phyloP scores from a whole-genome alignment of 2,888 invertebrate species.

The Copidosoma aretas region DNA sequence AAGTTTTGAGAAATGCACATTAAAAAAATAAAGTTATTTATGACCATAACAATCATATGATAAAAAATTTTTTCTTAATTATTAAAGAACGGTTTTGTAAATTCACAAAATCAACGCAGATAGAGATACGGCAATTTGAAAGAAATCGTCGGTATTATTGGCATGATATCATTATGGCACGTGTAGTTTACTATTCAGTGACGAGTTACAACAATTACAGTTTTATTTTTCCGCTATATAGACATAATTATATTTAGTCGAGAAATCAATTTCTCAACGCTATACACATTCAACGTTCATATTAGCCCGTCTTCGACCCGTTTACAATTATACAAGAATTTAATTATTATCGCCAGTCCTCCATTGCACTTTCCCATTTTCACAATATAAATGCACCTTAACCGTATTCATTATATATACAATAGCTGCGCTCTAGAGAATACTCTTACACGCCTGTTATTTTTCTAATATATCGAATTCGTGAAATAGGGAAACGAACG shows the following conservation, averaged over 20 bases:
- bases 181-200: slow-evolving; percentile 56
- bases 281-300: slow-evolving; percentile 31
- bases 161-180: slow-evolving; percentile 63
- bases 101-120: slow-evolving; percentile 30
- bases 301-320: slow-evolving; percentile 31
- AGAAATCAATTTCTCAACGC: slow-evolving; percentile 41
- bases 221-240: slow-evolving; percentile 49
- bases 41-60: slow-evolving; percentile 2
- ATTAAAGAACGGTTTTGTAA: slow-evolving; percentile 26
- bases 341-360: slow-evolving; percentile 44
- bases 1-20: slow-evolving; percentile 11
- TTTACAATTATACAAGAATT: slow-evolving; percentile 33
- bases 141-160: slow-evolving; percentile 60
- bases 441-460: slow-evolving; percentile 45
- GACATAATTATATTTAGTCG: slow-evolving; percentile 49
- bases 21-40: slow-evolving; percentile 30
- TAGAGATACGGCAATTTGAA: slow-evolving; percentile 54
- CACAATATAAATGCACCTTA: slow-evolving; percentile 60
- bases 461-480: slow-evolving; percentile 47
- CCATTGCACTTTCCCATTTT: slow-evolving; percentile 62
- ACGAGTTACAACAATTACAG: slow-evolving; percentile 43
- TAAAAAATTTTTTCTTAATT: slow-evolving; percentile 12
- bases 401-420: slow-evolving; percentile 56
- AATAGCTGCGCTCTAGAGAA: slow-evolving; percentile 52
- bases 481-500: slow-evolving; percentile 23